These are phyloP conservation scores for Myopa testacea DNA, from an alignment of 2,888 invertebrate genomes.

Conservation along the genomic window DNA sequence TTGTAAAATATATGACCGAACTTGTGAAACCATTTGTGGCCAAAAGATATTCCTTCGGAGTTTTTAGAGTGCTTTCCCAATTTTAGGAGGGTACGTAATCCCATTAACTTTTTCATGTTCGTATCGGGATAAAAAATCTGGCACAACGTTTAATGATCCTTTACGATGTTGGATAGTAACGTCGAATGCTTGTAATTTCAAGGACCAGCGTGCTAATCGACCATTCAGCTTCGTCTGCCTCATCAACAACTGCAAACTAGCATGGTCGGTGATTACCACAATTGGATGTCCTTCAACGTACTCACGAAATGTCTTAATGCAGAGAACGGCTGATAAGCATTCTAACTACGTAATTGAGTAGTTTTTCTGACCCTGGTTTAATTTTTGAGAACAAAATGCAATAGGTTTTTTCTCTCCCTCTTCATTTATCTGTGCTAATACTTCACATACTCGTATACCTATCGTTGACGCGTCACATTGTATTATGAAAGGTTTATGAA, in stretches of 20 bases:
- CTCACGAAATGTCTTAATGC: conserved; percentile 31
- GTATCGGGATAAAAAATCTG: conserved; percentile 32
- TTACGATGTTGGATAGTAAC: conserved; percentile 37
- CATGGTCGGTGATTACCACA: conserved; percentile 46
- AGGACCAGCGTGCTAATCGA: conserved; percentile 27
- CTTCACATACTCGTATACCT: conserved; percentile 36
- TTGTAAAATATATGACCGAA: conserved; percentile 3
- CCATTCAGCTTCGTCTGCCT: conserved; percentile 52
- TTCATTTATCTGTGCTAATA: conserved; percentile 40
- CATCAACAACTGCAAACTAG: conserved; percentile 52
- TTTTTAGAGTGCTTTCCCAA: conserved; percentile 5
- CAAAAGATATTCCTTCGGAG: not conserved
- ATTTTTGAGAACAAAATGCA: conserved; percentile 24
- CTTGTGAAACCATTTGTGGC: conserved; percentile 20
- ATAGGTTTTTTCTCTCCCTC: conserved; percentile 42
- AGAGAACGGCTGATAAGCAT: not conserved
- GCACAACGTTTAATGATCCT: conserved; percentile 26
- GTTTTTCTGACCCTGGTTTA: conserved; percentile 21
- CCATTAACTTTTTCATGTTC: conserved; percentile 11
- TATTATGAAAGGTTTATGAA: conserved; percentile 40
- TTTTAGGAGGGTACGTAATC: not conserved
- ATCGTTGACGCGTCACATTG: conserved; percentile 40
- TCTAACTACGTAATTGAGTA: not conserved
- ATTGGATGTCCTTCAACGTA: conserved; percentile 14
- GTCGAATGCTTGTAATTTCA: conserved; percentile 30